Conservation (phyloP, 92 coral and sea anemone species). For the Anthopleura xanthogrammica region DNA sequence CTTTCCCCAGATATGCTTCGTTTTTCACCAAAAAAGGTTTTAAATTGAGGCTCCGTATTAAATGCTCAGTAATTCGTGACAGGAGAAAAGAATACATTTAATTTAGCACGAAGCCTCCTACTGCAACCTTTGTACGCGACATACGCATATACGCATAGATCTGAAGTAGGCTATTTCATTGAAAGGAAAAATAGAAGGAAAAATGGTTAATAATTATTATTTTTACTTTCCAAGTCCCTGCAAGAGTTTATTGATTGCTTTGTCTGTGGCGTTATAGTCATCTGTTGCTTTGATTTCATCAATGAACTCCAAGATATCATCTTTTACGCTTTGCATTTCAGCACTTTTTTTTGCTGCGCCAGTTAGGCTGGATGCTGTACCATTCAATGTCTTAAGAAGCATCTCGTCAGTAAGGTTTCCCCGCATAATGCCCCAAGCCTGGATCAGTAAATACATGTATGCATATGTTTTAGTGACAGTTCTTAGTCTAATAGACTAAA, state of each 20-base stretch:
- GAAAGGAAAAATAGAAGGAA: too few relatives aligned
- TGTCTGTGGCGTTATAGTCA: neutral
- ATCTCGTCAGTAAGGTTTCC: conserved; percentile 11
- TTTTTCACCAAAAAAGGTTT: too few relatives aligned
- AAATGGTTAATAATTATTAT: neutral
- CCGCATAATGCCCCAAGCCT: conserved; percentile 11
- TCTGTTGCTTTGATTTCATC: neutral
- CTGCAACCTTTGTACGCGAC: too few relatives aligned
- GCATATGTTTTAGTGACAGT: too few relatives aligned
- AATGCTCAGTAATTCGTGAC: too few relatives aligned
- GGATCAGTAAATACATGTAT: neutral
- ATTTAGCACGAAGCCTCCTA: too few relatives aligned
- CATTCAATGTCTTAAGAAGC: neutral
- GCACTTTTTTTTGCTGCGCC: neutral
- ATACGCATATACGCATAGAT: too few relatives aligned
- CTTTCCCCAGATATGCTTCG: too few relatives aligned
- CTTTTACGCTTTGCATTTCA: neutral
- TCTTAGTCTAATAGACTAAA: too few relatives aligned
- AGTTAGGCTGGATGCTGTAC: neutral
- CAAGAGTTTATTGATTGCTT: neutral
- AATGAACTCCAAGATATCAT: neutral
- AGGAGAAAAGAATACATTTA: too few relatives aligned
- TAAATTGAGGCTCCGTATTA: too few relatives aligned
- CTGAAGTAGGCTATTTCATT: too few relatives aligned
- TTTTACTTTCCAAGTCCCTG: neutral